These are phyloP conservation scores for Temnothorax nylanderi DNA, from an alignment of 1,140 invertebrate species.

Conservation along the genomic window DNA sequence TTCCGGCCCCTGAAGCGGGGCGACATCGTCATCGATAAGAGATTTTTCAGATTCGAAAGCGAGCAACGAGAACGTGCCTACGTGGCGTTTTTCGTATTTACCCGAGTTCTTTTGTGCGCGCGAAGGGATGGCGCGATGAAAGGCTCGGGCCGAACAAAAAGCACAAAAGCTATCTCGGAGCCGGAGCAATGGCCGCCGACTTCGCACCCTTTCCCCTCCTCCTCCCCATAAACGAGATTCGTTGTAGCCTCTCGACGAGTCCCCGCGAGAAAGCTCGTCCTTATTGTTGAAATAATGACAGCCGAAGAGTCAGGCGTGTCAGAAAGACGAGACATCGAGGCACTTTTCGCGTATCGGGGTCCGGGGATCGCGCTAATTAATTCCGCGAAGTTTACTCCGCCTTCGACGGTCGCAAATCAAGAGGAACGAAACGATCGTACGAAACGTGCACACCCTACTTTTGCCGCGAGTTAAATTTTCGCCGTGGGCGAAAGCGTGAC, in stretches of 20 bases:
- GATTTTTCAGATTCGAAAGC: constrained; percentile 44
- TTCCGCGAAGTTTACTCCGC: constrained; percentile 1
- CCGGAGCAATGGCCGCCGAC: constrained; percentile 53
- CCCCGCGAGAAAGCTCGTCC: background rate
- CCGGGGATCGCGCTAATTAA: constrained; percentile 26
- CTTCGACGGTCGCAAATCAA: constrained; percentile 24
- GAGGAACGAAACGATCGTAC: constrained; percentile 34
- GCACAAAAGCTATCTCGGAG: constrained; percentile 46
- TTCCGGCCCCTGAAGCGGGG: background rate
- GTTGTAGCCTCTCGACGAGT: constrained; percentile 37
- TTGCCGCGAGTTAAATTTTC: constrained; percentile 15
- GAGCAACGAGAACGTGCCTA: constrained; percentile 18
- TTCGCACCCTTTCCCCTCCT: constrained; percentile 2
- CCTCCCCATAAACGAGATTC: constrained; percentile 35
- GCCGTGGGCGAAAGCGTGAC: constrained; percentile 49
- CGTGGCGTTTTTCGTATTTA: constrained; percentile 57
- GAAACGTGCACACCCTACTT: constrained; percentile 26
- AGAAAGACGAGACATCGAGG: background rate
- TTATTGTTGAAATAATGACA: constrained; percentile 50
- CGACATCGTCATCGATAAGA: constrained; percentile 39
- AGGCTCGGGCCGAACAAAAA: constrained; percentile 42
- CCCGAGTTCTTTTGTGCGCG: constrained; percentile 47
- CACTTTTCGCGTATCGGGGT: background rate
- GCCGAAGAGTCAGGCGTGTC: background rate
- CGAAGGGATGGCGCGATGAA: constrained; percentile 50